Base-by-base conservation (phyloP, 2,113 vertebrate species). In the Chaenogobius annularis region DNA sequence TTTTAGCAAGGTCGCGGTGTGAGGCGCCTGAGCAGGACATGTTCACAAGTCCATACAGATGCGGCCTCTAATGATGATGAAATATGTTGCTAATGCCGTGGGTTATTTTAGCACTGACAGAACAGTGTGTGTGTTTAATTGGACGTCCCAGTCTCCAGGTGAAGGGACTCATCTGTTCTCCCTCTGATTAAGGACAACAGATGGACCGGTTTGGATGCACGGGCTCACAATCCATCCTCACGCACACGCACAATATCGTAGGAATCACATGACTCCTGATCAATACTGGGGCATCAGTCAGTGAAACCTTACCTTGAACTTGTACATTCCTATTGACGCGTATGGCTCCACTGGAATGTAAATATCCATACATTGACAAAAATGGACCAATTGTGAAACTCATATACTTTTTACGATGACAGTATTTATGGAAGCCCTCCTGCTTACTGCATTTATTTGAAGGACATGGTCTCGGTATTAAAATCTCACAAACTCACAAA, bases 121-220 rank as follows among this genome's bases (percentile, higher is more conserved):
- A 62, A 37, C 66, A 55, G 22, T 63, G 69, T 69, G 64, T 71
- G 58, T 58, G 78, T 85, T 88, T 92, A 91, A 92, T 91, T 91
- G 89, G 88, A 88, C 86, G 79, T 87, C 89, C 87, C 73, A 84
- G 80, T 87, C 89, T 92, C 81, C 87, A 90, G 90, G 90, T 91
- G 86, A 90, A 15, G 74, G 84, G 86, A 87, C 88, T 92, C 90
- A 89, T 88, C 86, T 91, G 89, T 78, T 90, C 88, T 82, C 72
- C 75, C 79, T 70, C 75, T 90, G 84, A 92, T 92, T 92, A 90
- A 89, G 84, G 83, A 89, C 88, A 91, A 89, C 91, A 92, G 87
- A 91, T 91, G 90, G 90, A 88, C 83, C 81, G 74, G 73, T 76
- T 77, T 46, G 74, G 75, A 46, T 65, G 67, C 64, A 72, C 83